Conservation (phyloP, 2,888 invertebrate genomes). For the Phengaris arion region DNA sequence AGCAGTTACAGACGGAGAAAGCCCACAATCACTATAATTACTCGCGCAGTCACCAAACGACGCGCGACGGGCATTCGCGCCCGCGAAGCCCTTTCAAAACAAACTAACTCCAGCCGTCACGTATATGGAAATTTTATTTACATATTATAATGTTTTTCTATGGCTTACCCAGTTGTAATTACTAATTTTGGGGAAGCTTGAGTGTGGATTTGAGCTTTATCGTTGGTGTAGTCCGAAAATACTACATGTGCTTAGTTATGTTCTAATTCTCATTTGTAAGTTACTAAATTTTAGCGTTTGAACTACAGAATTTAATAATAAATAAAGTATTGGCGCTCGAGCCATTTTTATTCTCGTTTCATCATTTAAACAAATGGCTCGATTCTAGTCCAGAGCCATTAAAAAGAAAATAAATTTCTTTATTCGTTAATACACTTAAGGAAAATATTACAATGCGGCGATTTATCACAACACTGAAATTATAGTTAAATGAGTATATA, state of each 20-base stretch:
- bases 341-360: constrained; percentile 24
- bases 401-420: constrained; percentile 28
- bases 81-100: constrained; percentile 77
- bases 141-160: background rate
- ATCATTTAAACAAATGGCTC: constrained; percentile 26
- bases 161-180: constrained; percentile 10
- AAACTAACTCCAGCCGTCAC: constrained; percentile 70
- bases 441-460: constrained; percentile 6
- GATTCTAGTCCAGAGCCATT: constrained; percentile 15
- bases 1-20: constrained; percentile 72
- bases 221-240: too few relatives aligned
- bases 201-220: background rate
- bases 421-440: constrained; percentile 24
- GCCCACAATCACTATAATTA: constrained; percentile 75
- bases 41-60: constrained; percentile 73
- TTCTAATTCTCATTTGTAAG: background rate
- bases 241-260: too few relatives aligned
- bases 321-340: background rate
- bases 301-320: background rate
- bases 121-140: constrained; percentile 23
- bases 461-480: constrained; percentile 11
- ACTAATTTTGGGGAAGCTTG: background rate
- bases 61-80: constrained; percentile 75
- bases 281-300: background rate
- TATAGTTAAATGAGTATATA: background rate